These are phyloP conservation scores for Eupeodes corollae DNA, from an alignment of 1,140 invertebrate genomes.

Conservation along the genomic window DNA sequence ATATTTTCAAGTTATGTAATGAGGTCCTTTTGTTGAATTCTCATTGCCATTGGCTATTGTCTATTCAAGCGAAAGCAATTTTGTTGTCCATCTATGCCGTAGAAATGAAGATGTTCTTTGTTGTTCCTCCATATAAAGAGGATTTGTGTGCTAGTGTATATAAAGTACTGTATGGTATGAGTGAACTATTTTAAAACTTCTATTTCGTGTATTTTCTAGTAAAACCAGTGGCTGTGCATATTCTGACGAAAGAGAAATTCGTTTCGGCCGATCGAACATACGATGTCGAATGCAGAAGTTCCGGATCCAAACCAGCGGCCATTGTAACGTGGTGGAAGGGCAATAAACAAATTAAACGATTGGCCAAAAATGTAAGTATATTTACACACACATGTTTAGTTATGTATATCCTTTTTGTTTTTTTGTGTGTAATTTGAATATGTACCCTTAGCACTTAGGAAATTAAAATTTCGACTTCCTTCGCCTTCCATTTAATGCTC, in stretches of 20 bases:
- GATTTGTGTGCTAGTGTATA: background rate
- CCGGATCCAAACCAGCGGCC: slow-evolving; percentile 68
- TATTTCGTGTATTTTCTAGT: slow-evolving; percentile 43
- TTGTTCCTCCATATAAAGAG: background rate
- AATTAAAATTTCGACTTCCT: slow-evolving; percentile 28
- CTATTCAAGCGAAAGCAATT: background rate
- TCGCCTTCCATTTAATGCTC: slow-evolving; percentile 15
- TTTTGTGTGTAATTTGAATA: slow-evolving; percentile 1
- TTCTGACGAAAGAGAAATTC: slow-evolving; percentile 63
- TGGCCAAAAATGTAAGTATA: slow-evolving; percentile 64
- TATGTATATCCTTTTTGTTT: slow-evolving; percentile 26
- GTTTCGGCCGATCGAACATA: slow-evolving; percentile 70
- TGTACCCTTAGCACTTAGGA: slow-evolving; percentile 8
- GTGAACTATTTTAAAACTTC: background rate
- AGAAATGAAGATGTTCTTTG: background rate
- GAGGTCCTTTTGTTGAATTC: too few species aligned
- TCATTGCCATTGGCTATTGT: too few species aligned
- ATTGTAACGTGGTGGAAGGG: slow-evolving; percentile 81
- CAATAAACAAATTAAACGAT: slow-evolving; percentile 61
- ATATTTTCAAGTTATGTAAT: too few species aligned
- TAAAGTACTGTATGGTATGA: too few species aligned
- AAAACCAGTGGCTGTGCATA: slow-evolving; percentile 67
- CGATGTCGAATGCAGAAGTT: slow-evolving; percentile 70
- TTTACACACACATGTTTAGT: slow-evolving; percentile 5
- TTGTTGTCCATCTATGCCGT: background rate